Percentiles rank a stretch among this genome's conserved stretches.
Evolutionary conservation across 2,113 vertebrate genomes (phyloP).

Genomic region (Sphyrna mokarran): DNA sequence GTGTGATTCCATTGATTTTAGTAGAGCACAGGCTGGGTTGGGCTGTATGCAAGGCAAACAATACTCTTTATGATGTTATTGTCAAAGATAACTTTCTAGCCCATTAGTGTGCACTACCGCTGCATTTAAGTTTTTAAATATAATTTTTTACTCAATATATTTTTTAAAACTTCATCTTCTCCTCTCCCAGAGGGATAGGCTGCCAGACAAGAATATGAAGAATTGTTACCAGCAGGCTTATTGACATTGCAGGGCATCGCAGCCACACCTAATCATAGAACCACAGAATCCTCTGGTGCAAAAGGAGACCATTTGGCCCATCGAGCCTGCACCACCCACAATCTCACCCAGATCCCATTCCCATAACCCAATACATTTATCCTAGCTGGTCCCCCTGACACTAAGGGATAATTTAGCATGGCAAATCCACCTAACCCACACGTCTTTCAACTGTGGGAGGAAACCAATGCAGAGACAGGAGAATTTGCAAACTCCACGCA

Average conservation of each 20-base stretch:
- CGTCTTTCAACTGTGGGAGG: no score
- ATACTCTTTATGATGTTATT: not conserved
- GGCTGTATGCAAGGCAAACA: not conserved
- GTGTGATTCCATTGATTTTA: not conserved
- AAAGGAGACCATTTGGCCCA: no score
- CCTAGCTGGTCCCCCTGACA: no score
- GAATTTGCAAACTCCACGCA: no score
- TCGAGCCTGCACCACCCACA: no score
- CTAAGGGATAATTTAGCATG: no score
- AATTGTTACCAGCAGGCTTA: not conserved
- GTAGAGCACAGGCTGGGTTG: not conserved
- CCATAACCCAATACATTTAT: no score
- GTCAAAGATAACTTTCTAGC: not conserved
- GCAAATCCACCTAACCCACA: no score
- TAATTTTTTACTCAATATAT: not conserved
- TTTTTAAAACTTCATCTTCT: not conserved
- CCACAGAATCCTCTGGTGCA: no score
- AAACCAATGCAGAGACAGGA: no score
- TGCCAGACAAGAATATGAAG: not conserved
- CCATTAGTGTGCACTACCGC: not conserved
- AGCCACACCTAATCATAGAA: not conserved
- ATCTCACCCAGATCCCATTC: no score
- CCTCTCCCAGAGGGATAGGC: not conserved
- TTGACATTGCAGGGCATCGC: not conserved
- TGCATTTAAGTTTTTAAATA: not conserved